Evolutionary conservation across 1,140 invertebrate species (phyloP).

Genomic region (Zaprionus africanus): DNA sequence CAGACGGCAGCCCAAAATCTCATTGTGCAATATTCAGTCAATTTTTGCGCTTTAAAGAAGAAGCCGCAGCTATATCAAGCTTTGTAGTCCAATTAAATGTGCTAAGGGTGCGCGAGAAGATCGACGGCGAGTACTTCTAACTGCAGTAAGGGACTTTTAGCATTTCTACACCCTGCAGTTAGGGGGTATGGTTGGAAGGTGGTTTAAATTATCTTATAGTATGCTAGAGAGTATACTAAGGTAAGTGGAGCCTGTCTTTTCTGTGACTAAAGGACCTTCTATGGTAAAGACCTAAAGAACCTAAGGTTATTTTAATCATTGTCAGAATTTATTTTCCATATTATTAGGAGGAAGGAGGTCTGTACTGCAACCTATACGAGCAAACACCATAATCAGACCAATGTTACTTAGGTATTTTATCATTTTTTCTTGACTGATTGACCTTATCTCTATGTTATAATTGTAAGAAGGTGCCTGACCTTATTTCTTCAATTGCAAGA

Average conservation of each 20-base stretch:
- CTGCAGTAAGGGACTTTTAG: background rate
- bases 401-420: no score
- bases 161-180: background rate
- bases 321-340: no score
- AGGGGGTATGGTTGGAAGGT: background rate
- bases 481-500: no score
- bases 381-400: no score
- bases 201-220: background rate
- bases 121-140: conserved; percentile 9
- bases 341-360: no score
- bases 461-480: no score
- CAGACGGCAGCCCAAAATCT: conserved; percentile 41
- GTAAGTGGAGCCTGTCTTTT: background rate
- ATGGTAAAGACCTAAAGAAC: background rate
- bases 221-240: no score
- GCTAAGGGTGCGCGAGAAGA: conserved; percentile 21
- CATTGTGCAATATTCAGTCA: conserved; percentile 48
- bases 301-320: background rate
- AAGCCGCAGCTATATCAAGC: conserved; percentile 26
- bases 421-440: no score
- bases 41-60: conserved; percentile 44
- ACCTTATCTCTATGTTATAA: no score
- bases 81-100: conserved; percentile 74
- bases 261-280: background rate
- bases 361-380: no score